A percentile compares a stretch with the other conserved stretches of the same genome.
Evolutionary conservation across 2,888 invertebrate species (phyloP).

Genomic region (Mimachlamys varia): DNA sequence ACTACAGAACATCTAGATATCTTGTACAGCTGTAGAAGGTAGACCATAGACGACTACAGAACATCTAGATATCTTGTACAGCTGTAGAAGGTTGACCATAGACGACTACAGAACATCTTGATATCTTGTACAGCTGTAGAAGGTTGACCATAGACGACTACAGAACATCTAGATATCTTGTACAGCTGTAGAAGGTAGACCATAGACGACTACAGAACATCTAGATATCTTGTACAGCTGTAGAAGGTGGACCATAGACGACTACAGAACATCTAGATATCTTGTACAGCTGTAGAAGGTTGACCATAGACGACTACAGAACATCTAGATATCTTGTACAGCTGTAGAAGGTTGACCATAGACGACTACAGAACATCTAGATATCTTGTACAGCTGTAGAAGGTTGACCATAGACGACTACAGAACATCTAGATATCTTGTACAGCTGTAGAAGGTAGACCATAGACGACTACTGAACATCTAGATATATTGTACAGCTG

Average conservation of each 20-base stretch:
- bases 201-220: constrained; percentile 82
- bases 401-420: constrained; percentile 89
- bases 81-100: constrained; percentile 95
- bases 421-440: constrained; percentile 50
- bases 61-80: constrained; percentile 23
- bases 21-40: too few species aligned
- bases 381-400: too few species aligned
- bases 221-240: too few species aligned
- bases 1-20: constrained; percentile 57
- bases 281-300: too few species aligned
- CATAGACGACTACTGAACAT: constrained; percentile 82
- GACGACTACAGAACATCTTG: constrained; percentile 68
- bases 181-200: constrained; percentile 97
- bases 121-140: too few species aligned
- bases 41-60: constrained; percentile 85
- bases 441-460: constrained; percentile 97
- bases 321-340: constrained; percentile 23
- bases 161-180: constrained; percentile 50
- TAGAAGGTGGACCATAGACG: constrained; percentile 92
- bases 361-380: constrained; percentile 68
- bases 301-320: constrained; percentile 85
- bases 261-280: constrained; percentile 57
- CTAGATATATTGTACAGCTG: too few species aligned
- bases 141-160: constrained; percentile 89
- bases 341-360: constrained; percentile 95